phyloP scores from a whole-genome alignment of 2,797 vertebrate species.

The Hydrocynus forskahlii region DNA sequence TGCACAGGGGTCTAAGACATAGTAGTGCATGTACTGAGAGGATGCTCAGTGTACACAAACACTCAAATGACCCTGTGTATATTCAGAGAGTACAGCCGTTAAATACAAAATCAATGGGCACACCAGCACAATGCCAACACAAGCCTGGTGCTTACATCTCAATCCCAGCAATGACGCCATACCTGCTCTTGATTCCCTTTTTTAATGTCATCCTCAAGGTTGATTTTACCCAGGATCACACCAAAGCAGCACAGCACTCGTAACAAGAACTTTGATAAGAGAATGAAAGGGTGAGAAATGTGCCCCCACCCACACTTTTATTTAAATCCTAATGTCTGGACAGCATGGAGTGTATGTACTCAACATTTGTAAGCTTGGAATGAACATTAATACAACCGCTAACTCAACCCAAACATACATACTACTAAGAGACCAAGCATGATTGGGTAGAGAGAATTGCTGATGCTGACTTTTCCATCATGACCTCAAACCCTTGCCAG shows the following conservation, averaged over 20 bases:
- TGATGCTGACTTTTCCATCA: conserved; percentile 49
- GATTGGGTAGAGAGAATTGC: conserved; percentile 27
- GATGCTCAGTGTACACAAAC: not conserved
- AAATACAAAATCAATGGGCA: not conserved
- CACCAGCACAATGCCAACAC: not conserved
- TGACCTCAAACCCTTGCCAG: conserved; percentile 26
- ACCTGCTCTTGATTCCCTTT: conserved; percentile 20
- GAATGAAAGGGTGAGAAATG: conserved; percentile 15
- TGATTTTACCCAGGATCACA: conserved; percentile 8
- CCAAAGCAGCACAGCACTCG: not conserved
- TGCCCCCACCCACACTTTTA: not conserved
- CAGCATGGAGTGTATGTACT: not conserved
- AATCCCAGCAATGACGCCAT: conserved; percentile 18
- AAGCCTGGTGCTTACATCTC: conserved; percentile 4
- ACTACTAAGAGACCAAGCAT: not conserved
- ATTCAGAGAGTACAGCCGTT: not conserved
- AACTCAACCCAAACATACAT: conserved; percentile 1
- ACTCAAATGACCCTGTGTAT: not conserved
- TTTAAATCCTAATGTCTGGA: conserved; percentile 15
- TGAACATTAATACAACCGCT: not conserved
- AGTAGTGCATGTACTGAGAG: not conserved
- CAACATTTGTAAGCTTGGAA: not conserved
- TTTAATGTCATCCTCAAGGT: conserved; percentile 11
- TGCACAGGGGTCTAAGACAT: too few species aligned
- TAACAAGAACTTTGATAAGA: conserved; percentile 46